Base-by-base conservation (phyloP, 2,797 vertebrate species). In the Pantherophis alleghaniensis region DNA sequence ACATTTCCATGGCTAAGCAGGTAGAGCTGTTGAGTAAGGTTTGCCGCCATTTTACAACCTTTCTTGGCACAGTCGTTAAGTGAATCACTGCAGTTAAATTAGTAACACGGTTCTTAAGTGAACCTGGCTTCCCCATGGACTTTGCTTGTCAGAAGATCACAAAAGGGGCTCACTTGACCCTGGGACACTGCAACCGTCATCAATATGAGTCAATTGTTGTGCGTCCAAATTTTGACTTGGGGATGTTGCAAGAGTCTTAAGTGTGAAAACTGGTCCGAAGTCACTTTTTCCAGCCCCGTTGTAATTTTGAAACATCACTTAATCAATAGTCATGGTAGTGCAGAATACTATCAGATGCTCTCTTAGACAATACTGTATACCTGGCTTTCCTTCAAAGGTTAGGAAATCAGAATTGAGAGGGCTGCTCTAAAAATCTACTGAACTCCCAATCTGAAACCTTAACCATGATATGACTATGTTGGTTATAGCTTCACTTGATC, bases 41-140 rank as follows among this genome's bases (percentile, higher is more conserved):
- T 28, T 13, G 12, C 63, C 28, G 0, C 28, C 11, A 5, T 66
- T 66, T n/a, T n/a, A 14, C 11, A 5, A 66, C 4, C 12, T 28
- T 66, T 66, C 12, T 66, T 13, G 11, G 12, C 28, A 66, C 28
- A 0, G 4, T 66, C 5, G 63, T 66, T 66, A 66, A 66, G 11
- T 4, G 12, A 66, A 66, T 13, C 28, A 4, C 24, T 61, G 24
- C 60, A 0, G 9, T 61, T 26, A 61, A 60, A 3, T 61, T 61
- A 11, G 9, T 24, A 26, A 3, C 2, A n/a, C 0, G 4, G 28
- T 14, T 5, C 12, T 66, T n/a, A n/a, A n/a, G n/a, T n/a, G n/a
- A 66, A 66, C n/a, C 61, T 4, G 11, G 12, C 4, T 66, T 63
- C 28, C 63, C 26, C 28, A 4, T 66, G 13, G 28, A n/a, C 4